Evolutionary conservation across 2,113 vertebrate species (phyloP).

Genomic region (Pseudorectes ferrugineus): DNA sequence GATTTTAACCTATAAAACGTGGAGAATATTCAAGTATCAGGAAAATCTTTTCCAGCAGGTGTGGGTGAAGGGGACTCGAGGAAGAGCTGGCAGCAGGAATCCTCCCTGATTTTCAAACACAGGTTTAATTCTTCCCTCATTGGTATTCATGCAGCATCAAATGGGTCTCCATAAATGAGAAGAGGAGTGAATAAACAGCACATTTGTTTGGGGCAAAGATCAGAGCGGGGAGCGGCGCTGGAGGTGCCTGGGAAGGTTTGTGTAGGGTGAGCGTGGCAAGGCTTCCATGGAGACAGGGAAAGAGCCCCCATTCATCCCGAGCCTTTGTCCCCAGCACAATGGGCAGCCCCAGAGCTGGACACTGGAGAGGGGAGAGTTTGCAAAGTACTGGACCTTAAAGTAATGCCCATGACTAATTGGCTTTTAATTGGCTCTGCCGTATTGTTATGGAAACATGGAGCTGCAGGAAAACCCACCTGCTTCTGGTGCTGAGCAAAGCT

Average conservation of each 20-base stretch:
- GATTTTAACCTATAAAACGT: not conserved
- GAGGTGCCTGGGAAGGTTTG: constrained; percentile 53
- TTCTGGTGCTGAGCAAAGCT: not conserved
- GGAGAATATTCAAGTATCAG: not conserved
- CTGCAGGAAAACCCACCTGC: not conserved
- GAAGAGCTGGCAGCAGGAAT: not conserved
- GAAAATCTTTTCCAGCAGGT: not conserved
- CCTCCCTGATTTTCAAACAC: not conserved
- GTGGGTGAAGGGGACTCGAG: not conserved
- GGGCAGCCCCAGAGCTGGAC: not conserved
- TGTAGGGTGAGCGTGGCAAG: not conserved
- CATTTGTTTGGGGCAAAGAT: constrained; percentile 37
- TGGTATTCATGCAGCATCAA: constrained; percentile 15
- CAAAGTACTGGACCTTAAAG: constrained; percentile 8
- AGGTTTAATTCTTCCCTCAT: not conserved
- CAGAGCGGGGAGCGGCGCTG: not conserved
- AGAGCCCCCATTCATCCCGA: not conserved
- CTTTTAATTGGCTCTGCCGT: constrained; percentile 69
- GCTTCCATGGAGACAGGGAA: constrained; percentile 70
- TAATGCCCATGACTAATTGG: constrained; percentile 69
- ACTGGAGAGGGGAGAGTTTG: not conserved
- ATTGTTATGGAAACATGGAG: constrained; percentile 2
- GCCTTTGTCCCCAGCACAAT: constrained; percentile 58
- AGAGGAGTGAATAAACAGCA: constrained; percentile 19
- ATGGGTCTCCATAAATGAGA: not conserved